phyloP scores from a whole-genome alignment of 2,888 invertebrate genomes.

The Lagria hirta region DNA sequence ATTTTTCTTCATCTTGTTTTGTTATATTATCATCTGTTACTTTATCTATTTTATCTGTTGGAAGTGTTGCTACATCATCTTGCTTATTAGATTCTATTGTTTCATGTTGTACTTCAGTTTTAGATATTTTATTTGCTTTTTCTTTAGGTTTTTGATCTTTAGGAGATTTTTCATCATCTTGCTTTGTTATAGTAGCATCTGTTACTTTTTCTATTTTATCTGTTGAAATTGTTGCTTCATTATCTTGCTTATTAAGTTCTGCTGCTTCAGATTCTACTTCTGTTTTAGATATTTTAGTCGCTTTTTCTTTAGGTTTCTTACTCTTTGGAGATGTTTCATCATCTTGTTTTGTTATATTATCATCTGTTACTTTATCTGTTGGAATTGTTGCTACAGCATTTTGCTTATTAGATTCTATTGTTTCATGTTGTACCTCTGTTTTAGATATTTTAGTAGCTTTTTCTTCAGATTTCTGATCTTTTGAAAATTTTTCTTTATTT shows the following conservation, averaged over 20 bases:
- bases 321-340: too few relatives aligned
- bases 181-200: neutral
- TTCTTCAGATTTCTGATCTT: slow-evolving; percentile 10
- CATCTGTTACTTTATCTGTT: slow-evolving; percentile 8
- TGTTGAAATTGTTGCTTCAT: too few relatives aligned
- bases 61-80: too few relatives aligned
- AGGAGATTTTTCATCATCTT: slow-evolving; percentile 2
- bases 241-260: too few relatives aligned
- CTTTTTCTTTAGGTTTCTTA: too few relatives aligned
- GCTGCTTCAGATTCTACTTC: too few relatives aligned
- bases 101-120: slow-evolving; percentile 32
- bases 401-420: slow-evolving; percentile 21
- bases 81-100: too few relatives aligned
- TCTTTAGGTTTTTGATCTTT: slow-evolving; percentile 19
- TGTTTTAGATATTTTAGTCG: too few relatives aligned
- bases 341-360: slow-evolving; percentile 22
- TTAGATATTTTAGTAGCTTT: slow-evolving; percentile 3
- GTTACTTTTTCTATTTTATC: neutral
- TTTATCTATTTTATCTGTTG: too few relatives aligned
- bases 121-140: slow-evolving; percentile 28
- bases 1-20: too few relatives aligned
- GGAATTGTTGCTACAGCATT: slow-evolving; percentile 24
- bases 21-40: too few relatives aligned
- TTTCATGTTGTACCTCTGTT: slow-evolving; percentile 1
- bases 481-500: slow-evolving; percentile 25